Evolutionary conservation across 2,888 invertebrate genomes (phyloP), one percentile per base, ranked within the genome.

Genomic region (Leptinotarsa peninsularis): DNA sequence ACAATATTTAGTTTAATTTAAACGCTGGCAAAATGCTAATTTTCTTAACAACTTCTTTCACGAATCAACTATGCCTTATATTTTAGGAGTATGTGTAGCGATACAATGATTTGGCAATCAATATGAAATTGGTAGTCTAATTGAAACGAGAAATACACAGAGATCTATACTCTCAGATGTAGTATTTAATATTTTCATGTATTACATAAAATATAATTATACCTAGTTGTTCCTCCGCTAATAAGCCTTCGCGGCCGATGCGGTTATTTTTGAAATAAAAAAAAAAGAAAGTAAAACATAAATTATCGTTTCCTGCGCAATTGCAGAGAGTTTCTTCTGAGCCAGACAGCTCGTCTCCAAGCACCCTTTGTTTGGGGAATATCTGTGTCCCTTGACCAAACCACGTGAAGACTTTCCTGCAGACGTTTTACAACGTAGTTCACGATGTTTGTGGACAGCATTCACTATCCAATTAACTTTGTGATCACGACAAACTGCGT

Each of bases 381-480:
- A 99, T 82, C 96, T 93, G 88, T 98, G 97, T 76, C 97, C 97
- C 89, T 97, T 97, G 87, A 97, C 97, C 80, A 99, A 92, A 82
- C 99, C 99, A 83, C 99, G 93, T 3, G 98, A 99, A 86, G 98
- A 98, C 87, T 94, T 94, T 71, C 98, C 98, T 60, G 98, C 96
- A 0, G 98, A 98, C 0, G 99, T 99, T 82, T 98, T 94, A 77
- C 99, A 99, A 85, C 99, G 95, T 88, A 98, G 92, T 90, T 99
- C 99, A 86, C 99, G 95, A 88, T 99, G 99, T 90, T 99, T 99
- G 90, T 98, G 97, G 27, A 98, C 98, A 58, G 98, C 93, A 78
- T 96, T 95, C 88, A 98, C 97, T 80, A 99, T 95, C 99, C 99
- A 99, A 91, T 99, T 98, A 86, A 96, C 93, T 89, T 98, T 97